A percentile compares a stretch with the other conserved stretches of the same genome.
Conservation (phyloP, 2,113 vertebrate species). For the Himantopus leucocephalus region DNA sequence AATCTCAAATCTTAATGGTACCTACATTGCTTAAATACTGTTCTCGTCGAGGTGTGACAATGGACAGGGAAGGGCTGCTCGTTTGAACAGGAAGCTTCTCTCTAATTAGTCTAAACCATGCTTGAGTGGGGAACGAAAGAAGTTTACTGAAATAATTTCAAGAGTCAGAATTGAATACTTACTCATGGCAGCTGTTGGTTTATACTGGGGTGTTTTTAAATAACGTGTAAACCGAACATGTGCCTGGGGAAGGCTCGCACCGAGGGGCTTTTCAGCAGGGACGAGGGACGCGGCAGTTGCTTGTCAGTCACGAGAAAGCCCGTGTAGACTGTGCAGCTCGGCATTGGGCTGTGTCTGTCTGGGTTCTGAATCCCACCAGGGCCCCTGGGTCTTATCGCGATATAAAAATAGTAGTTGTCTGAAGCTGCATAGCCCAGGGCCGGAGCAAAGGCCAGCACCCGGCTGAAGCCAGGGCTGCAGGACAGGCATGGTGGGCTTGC, state of each 20-base stretch:
- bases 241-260: background rate
- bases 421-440: background rate
- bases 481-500: background rate
- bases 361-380: background rate
- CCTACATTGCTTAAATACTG: background rate
- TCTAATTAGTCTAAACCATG: background rate
- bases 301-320: background rate
- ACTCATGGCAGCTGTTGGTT: background rate
- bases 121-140: background rate
- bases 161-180: background rate
- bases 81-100: background rate
- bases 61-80: background rate
- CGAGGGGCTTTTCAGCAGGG: background rate
- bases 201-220: background rate
- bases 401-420: background rate
- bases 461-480: background rate
- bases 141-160: background rate
- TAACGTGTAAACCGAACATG: background rate
- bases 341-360: background rate
- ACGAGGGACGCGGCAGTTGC: fast-evolving
- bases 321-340: background rate
- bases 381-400: background rate
- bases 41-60: background rate
- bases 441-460: background rate
- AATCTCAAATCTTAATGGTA: slow-evolving; percentile 19